Base-by-base conservation (phyloP, 2,113 vertebrate genomes). In the Forbesichthys agassizii region DNA sequence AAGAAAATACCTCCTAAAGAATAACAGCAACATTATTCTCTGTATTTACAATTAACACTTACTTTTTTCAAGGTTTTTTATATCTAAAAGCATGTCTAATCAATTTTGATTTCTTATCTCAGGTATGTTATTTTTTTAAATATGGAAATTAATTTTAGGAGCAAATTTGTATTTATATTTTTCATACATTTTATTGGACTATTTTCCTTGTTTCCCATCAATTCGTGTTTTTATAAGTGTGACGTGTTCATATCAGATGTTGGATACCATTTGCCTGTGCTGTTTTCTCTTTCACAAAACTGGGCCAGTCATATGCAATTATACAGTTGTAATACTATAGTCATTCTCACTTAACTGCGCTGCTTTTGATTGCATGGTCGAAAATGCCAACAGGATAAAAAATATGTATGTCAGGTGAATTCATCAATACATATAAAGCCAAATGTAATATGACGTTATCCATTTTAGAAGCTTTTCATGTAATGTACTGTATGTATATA, bases 261-360 rank as follows among this genome's bases (percentile, higher is more conserved):
- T 85, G 84, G 83, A 75, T 66, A 88, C 83, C 83, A 88, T 88
- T 83, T 80, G 73, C 88, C 85, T 88, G 84, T 71, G 67, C 69
- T 86, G 73, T 88, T 79, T 84, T 86, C 83, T 88, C 54, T 80
- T 81, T 79, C 84, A 84, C 86, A 85, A 79, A 83, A 70, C 85
- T 90, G 82, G 85, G 89, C 86, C 89, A 91, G 89, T 88, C 86
- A 72, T 73, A 78, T 88, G 85, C 84, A 79, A 56, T n/a, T 42
- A 42, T 42, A 42, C 36, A 42, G 36, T 42, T 42, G 0, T 5
- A 42, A 42, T 42, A 42, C 36, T 27, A 42, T 67, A 71, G 72
- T 78, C 71, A 73, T 77, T 78, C 18, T 85, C 66, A 68, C 53
- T 76, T 59, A 77, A 79, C 56, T 73, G 76, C 81, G 68, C 72